Conservation (phyloP, 1,140 invertebrate species). For the Conopomorpha cramerella region DNA sequence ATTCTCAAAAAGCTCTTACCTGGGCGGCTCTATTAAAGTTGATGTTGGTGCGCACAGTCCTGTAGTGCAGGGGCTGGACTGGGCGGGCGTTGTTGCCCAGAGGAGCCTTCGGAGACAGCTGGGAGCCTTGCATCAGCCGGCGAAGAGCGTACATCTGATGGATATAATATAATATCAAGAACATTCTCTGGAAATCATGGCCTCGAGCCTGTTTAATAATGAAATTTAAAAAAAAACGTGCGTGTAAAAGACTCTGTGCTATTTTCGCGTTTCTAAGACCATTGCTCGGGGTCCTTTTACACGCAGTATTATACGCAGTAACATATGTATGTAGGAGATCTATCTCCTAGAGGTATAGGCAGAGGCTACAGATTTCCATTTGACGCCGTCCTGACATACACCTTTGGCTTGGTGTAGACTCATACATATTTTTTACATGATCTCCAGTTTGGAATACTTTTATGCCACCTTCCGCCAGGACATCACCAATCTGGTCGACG, state of each 20-base stretch:
- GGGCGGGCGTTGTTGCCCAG: slow-evolving; percentile 94
- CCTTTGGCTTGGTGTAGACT: no score
- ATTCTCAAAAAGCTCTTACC: no score
- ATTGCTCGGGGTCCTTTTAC: background rate
- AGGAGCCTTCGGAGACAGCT: slow-evolving; percentile 82
- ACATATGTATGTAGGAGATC: no score
- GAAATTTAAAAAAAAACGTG: background rate
- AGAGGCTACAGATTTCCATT: no score
- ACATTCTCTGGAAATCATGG: no score
- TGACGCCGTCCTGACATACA: no score
- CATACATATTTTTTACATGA: no score
- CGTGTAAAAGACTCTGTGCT: background rate
- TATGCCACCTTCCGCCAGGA: no score
- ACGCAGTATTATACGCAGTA: no score
- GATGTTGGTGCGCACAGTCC: slow-evolving; percentile 95
- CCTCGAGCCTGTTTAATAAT: background rate
- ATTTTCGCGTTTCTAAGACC: background rate
- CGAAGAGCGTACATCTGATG: slow-evolving; percentile 81
- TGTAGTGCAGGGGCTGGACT: slow-evolving; percentile 84
- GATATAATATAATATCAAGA: slow-evolving; percentile 2
- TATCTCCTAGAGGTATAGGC: no score
- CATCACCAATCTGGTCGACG: no score
- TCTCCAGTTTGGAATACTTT: no score
- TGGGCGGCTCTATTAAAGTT: slow-evolving; percentile 76
- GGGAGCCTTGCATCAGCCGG: slow-evolving; percentile 84